Conservation (phyloP, 2,113 vertebrate genomes). For the Laticauda colubrina region DNA sequence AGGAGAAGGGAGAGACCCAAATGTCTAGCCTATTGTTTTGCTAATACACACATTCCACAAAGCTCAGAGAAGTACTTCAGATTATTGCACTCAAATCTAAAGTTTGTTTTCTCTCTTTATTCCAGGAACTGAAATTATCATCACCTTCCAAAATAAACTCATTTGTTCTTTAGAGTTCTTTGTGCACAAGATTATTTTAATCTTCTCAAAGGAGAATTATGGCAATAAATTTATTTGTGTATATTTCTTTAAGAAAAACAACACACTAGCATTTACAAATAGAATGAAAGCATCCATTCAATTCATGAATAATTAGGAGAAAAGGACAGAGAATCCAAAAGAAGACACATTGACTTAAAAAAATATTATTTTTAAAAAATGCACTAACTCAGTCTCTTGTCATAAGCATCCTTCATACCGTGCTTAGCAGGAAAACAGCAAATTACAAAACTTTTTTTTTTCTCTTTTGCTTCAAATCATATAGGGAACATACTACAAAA, state of each 20-base stretch:
- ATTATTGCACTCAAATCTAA: constrained; percentile 35
- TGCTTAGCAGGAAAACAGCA: constrained; percentile 32
- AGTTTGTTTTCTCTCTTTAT: background rate
- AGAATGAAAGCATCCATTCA: constrained; percentile 26
- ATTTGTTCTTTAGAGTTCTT: constrained; percentile 44
- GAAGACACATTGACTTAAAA: constrained; percentile 25
- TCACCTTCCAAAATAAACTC: constrained; percentile 27
- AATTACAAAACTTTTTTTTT: constrained; percentile 55
- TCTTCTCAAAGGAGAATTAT: constrained; percentile 38
- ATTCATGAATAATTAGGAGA: constrained; percentile 37
- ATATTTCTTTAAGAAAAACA: constrained; percentile 34
- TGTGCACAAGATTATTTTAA: constrained; percentile 39
- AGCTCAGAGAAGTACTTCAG: constrained; percentile 25
- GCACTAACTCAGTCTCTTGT: constrained; percentile 11
- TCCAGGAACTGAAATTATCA: background rate
- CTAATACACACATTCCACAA: constrained; percentile 4
- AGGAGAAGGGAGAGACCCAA: background rate
- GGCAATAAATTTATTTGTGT: constrained; percentile 39
- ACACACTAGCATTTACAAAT: constrained; percentile 29
- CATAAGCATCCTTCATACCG: constrained; percentile 47
- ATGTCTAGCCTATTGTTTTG: constrained; percentile 7
- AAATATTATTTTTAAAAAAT: background rate
- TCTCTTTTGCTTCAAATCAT: constrained; percentile 19
- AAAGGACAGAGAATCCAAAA: constrained; percentile 15
- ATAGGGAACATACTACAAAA: constrained; percentile 20